Percentiles rank a stretch among this genome's conserved stretches.
phyloP scores from a whole-genome alignment of 2,888 invertebrate species.

The Spicauda simplicius region DNA sequence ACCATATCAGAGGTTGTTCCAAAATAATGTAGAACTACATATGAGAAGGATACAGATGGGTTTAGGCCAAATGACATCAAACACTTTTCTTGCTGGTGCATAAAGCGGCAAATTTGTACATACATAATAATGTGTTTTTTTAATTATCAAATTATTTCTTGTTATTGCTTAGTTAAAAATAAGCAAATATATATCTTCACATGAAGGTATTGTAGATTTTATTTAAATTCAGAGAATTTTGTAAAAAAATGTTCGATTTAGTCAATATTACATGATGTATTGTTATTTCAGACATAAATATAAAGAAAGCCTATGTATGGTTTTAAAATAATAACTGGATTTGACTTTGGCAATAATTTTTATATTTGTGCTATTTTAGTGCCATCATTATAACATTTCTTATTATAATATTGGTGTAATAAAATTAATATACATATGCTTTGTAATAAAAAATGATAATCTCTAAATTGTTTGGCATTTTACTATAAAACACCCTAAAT shows the following conservation, averaged over 20 bases:
- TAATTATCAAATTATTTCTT: conserved; percentile 41
- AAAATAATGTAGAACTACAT: conserved; percentile 95
- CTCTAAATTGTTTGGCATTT: neutral
- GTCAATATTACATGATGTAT: conserved; percentile 16
- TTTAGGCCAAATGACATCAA: conserved; percentile 75
- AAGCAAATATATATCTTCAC: conserved; percentile 30
- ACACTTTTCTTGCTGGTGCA: conserved; percentile 58
- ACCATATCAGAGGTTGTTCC: conserved; percentile 90
- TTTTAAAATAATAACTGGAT: conserved; percentile 18
- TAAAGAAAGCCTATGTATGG: conserved; percentile 1
- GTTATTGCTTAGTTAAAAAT: conserved; percentile 43
- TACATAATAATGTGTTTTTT: neutral
- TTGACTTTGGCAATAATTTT: conserved; percentile 17
- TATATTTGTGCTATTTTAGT: conserved; percentile 26
- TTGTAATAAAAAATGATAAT: neutral
- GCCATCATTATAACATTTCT: conserved; percentile 14
- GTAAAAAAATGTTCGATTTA: conserved; percentile 9
- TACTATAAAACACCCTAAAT: neutral
- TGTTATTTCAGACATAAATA: conserved; percentile 1
- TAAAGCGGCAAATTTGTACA: conserved; percentile 32
- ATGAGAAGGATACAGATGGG: conserved; percentile 95
- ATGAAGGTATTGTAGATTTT: conserved; percentile 23
- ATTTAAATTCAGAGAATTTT: conserved; percentile 8
- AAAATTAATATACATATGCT: conserved; percentile 9
- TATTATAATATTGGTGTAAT: conserved; percentile 19